These are phyloP conservation scores for Oncorhynchus tshawytscha DNA, from an alignment of 2,113 vertebrate genomes.

Conservation along the genomic window DNA sequence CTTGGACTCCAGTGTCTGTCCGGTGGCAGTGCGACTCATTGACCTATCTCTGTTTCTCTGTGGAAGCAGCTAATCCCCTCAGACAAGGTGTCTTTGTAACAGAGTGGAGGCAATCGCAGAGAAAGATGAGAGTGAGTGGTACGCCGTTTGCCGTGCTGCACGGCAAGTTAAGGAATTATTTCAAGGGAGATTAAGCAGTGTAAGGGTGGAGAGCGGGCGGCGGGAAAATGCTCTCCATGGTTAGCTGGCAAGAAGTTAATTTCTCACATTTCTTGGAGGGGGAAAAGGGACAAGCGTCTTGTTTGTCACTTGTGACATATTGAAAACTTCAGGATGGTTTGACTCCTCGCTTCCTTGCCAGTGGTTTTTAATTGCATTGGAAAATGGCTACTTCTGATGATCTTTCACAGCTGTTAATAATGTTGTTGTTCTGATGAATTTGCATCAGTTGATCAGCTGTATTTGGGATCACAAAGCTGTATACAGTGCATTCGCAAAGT, in stretches of 20 bases:
- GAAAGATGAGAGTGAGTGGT: slow-evolving; percentile 50
- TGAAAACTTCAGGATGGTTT: slow-evolving; percentile 38
- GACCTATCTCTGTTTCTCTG: slow-evolving; percentile 37
- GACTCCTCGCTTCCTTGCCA: slow-evolving; percentile 37
- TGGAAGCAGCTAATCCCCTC: slow-evolving; percentile 52
- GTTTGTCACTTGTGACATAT: slow-evolving; percentile 25
- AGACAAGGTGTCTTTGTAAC: slow-evolving; percentile 58
- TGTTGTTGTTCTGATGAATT: slow-evolving; percentile 31
- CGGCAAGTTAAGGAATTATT: slow-evolving; percentile 63
- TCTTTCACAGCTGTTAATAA: slow-evolving; percentile 35
- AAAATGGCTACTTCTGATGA: slow-evolving; percentile 34
- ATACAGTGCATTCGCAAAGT: no score
- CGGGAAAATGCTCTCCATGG: slow-evolving; percentile 25
- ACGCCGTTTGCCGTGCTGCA: slow-evolving; percentile 42
- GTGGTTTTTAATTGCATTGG: slow-evolving; percentile 30
- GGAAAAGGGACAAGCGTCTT: slow-evolving; percentile 34
- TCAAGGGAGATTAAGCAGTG: slow-evolving; percentile 58
- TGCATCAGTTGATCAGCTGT: neutral
- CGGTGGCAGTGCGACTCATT: slow-evolving; percentile 15
- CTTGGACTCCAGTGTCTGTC: slow-evolving; percentile 25
- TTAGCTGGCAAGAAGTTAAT: slow-evolving; percentile 47
- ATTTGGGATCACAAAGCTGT: neutral
- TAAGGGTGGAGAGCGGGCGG: slow-evolving; percentile 9
- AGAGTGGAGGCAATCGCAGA: slow-evolving; percentile 41
- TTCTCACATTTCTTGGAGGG: slow-evolving; percentile 36